These are phyloP conservation scores for Agelastica alni DNA, from an alignment of 2,888 invertebrate genomes.

Conservation along the genomic window DNA sequence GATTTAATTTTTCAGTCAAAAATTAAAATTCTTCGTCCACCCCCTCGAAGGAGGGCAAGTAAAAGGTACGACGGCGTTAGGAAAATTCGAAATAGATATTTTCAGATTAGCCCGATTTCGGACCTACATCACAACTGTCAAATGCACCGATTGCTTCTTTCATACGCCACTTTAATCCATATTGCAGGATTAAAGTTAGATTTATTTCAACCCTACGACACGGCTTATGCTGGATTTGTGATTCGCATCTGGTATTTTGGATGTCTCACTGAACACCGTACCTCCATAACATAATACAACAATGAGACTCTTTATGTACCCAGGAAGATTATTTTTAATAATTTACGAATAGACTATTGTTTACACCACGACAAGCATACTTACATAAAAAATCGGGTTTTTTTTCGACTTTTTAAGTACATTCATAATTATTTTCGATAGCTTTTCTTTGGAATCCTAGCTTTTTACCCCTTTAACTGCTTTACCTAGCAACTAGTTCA, in stretches of 20 bases:
- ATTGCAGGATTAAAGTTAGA: slow-evolving; percentile 46
- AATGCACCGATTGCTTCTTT: slow-evolving; percentile 43
- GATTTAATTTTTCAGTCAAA: too few species aligned
- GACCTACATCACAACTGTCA: slow-evolving; percentile 48
- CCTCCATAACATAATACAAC: slow-evolving; percentile 10
- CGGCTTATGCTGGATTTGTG: slow-evolving; percentile 35
- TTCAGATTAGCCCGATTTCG: slow-evolving; percentile 32
- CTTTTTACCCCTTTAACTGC: too few species aligned
- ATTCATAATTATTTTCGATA: not conserved
- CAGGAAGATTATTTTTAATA: slow-evolving; percentile 18
- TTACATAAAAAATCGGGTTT: too few species aligned
- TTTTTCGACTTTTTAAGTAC: not conserved
- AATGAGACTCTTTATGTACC: slow-evolving; percentile 10
- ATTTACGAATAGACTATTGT: slow-evolving; percentile 16
- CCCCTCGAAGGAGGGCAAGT: too few species aligned
- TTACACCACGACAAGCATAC: not conserved
- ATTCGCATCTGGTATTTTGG: slow-evolving; percentile 38
- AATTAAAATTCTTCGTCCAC: too few species aligned
- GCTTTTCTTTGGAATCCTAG: too few species aligned
- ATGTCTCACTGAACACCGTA: slow-evolving; percentile 18
- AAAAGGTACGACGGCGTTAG: not conserved
- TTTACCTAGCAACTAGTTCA: too few species aligned
- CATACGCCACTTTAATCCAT: slow-evolving; percentile 42
- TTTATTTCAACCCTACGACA: slow-evolving; percentile 44
- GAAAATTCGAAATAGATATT: slow-evolving; percentile 24